Conservation (phyloP, 2,888 invertebrate species). For the Drosophila buzzatii region DNA sequence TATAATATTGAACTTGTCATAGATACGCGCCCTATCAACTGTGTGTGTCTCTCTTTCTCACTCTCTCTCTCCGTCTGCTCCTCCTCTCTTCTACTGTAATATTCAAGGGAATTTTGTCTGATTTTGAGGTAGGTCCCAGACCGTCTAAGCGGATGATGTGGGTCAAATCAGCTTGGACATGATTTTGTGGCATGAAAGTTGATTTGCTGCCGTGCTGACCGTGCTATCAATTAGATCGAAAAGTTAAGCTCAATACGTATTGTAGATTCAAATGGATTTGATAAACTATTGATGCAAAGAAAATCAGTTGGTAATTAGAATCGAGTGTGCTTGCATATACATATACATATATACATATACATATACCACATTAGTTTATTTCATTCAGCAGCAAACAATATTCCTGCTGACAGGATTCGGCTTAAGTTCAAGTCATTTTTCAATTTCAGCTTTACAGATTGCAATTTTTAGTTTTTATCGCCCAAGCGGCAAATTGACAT, state of each 20-base stretch:
- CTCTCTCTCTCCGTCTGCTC: neutral
- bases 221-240: conserved; percentile 33
- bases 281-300: neutral
- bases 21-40: conserved; percentile 63
- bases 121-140: conserved; percentile 64
- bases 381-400: neutral
- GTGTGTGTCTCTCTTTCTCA: neutral
- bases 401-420: neutral
- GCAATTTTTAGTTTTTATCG: neutral
- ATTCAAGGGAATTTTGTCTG: conserved; percentile 13
- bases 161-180: conserved; percentile 55
- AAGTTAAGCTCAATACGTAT: neutral
- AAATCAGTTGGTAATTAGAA: neutral
- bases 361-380: neutral
- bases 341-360: too few species aligned
- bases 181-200: conserved; percentile 48
- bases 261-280: neutral
- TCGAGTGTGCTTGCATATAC: neutral
- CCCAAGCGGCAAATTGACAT: conserved; percentile 10
- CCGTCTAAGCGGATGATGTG: conserved; percentile 50
- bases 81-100: neutral
- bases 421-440: conserved; percentile 12
- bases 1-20: conserved; percentile 80
- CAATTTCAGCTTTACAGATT: conserved; percentile 7
- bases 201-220: conserved; percentile 20